Base-by-base conservation (phyloP, 2,113 vertebrate species). In the Salvelinus alpinus region DNA sequence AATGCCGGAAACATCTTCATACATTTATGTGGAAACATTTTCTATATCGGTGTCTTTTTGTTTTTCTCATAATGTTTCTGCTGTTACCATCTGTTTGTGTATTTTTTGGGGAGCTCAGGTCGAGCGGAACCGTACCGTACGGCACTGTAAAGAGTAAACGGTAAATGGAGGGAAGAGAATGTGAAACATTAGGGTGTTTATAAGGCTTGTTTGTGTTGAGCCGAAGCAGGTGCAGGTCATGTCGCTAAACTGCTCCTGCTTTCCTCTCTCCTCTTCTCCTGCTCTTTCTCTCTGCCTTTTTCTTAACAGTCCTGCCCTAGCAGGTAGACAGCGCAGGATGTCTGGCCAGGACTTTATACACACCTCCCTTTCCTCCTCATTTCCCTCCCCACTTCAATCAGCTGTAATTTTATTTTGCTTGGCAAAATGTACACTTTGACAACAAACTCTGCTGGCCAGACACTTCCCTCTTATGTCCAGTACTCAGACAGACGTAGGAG, bases 101-200 rank as follows among this genome's bases (percentile, higher is more conserved):
- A 8, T 44, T 44, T 2, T 44, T 44, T 44, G 38, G 38, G 38
- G 38, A 44, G 38, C 38, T 44, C 38, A 11, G 38, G 38, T 2
- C 2, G 2, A 44, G 38, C 8, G 2, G 38, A 44, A 44, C 38
- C 38, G 2, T 38, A 38, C 8, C 1, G 1, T 38, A 9, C 2
- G 38, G 38, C 38, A 38, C 38, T 44, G 38, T 8, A 44, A 44
- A 44, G 38, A 44, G 38, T 3, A 64, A 25, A 64, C 62, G 22
- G 60, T 22, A 64, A 25, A 64, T 3, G 8, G 22, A 5, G 62
- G 22, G n/a, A 25, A 25, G 62, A 18, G 62, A 44, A 44, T 11
- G 38, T 44, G 62, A 84, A 83, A 60, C 25, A 51, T 80, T 4
- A 71, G 54, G 72, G 59, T 78, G 82, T 79, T 74, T 82, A 86